Evolutionary conservation across 1,140 invertebrate genomes (phyloP).

Genomic region (Tachypleus tridentatus): DNA sequence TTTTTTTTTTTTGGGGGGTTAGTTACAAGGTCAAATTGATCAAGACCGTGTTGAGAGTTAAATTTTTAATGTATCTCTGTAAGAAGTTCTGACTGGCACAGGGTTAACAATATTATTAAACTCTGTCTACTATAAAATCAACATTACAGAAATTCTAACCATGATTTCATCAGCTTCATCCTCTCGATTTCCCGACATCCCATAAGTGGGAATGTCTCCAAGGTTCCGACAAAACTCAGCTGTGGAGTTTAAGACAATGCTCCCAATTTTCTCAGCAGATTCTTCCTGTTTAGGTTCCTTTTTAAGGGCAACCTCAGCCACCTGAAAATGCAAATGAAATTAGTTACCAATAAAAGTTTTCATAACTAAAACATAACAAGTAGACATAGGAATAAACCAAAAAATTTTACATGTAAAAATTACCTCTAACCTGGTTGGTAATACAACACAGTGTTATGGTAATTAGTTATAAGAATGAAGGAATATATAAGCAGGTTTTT

Average conservation of each 20-base stretch:
- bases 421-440: too few relatives aligned
- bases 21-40: too few relatives aligned
- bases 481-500: too few relatives aligned
- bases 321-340: background rate
- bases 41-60: slow-evolving; percentile 7
- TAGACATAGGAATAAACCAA: too few relatives aligned
- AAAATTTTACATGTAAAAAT: too few relatives aligned
- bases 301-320: background rate
- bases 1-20: too few relatives aligned
- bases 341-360: background rate
- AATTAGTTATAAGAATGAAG: too few relatives aligned
- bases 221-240: slow-evolving; percentile 96
- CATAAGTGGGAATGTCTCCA: slow-evolving; percentile 88
- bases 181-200: slow-evolving; percentile 74
- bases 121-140: background rate
- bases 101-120: slow-evolving; percentile 9
- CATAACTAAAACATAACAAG: slow-evolving; percentile 1
- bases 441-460: too few relatives aligned
- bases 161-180: slow-evolving; percentile 68
- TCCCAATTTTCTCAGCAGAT: slow-evolving; percentile 10
- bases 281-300: slow-evolving; percentile 22
- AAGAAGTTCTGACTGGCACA: slow-evolving; percentile 3
- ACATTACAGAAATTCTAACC: slow-evolving; percentile 33
- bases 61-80: slow-evolving; percentile 12
- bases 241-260: slow-evolving; percentile 80